Percentiles rank a stretch among this genome's conserved stretches.
Conservation (phyloP, 2,797 vertebrate species). For the Gallinago solitaria region DNA sequence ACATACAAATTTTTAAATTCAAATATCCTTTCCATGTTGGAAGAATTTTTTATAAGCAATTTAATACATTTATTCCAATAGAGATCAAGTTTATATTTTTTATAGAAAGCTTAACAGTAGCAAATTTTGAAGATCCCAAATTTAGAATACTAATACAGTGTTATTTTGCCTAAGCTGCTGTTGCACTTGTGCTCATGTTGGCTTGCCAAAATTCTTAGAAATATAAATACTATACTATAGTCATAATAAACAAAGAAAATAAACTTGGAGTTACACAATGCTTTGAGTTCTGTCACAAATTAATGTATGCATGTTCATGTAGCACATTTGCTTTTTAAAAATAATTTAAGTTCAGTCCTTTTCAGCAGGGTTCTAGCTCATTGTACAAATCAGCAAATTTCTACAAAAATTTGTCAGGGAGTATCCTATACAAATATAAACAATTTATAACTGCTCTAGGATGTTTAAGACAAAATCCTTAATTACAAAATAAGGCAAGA, state of each 20-base stretch:
- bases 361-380: background rate
- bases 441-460: background rate
- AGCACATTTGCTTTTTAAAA: background rate
- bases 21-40: background rate
- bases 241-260: background rate
- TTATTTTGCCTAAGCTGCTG: background rate
- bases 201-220: background rate
- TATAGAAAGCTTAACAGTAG: background rate
- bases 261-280: background rate
- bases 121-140: background rate
- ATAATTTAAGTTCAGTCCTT: background rate
- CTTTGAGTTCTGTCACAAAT: background rate
- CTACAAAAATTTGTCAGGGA: background rate
- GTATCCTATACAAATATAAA: background rate
- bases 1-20: background rate
- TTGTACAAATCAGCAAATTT: background rate
- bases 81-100: background rate
- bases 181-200: background rate
- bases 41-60: background rate
- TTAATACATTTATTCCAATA: background rate
- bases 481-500: background rate
- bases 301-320: background rate
- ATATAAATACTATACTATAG: background rate
- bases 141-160: background rate
- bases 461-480: background rate